Evolutionary conservation across 1,140 invertebrate species (phyloP), one percentile per base, ranked within the genome.

Genomic region (Caenorhabditis remanei): DNA sequence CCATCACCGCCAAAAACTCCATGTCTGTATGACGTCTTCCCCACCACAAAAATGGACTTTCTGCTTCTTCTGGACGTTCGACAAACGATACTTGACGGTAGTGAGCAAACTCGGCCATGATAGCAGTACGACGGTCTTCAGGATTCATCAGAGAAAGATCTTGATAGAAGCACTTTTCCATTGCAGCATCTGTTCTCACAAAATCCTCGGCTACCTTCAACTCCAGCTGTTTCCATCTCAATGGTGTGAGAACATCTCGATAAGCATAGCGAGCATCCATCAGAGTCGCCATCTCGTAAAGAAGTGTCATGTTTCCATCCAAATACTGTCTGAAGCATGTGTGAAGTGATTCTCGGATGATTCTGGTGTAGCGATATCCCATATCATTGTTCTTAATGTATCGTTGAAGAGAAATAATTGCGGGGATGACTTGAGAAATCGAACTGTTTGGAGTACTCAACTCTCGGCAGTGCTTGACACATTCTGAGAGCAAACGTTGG

Each of bases 201-300:
- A 79, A 79, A 0, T 79, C 71, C 14, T 48, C 46, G 2, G 14
- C 19, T 7, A 79, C 21, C 13, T 11, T 24, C 13, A 11, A 24
- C 21, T 79, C 71, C 1, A 79, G 4, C 21, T 13, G 5, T 11
- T 24, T 24, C 71, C 71, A 79, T 21, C 6, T 79, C n/a, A 21
- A 4, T 24, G 7, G 7, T 1, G 46, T 11, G n/a, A 79, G 11
- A 6, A n/a, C 24, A 11, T 79, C 46, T 4, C 71, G 19, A 11
- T 79, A 50, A 24, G 46, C 71, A 50, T 43, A 79, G 14, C 71
- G 46, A 53, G 71, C 46, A 79, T 79, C 71, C 46, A 79, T 24
- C 6, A 50, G 24, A 13, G 71, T 32, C 2, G 71, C 71, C 13
- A 21, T 50, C 2, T 79, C 40, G 24, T 79, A 79, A 3, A 14